A percentile compares a stretch with the other conserved stretches of the same genome.
Conservation (phyloP, 1,140 invertebrate genomes). For the Drosophila ohnishii region DNA sequence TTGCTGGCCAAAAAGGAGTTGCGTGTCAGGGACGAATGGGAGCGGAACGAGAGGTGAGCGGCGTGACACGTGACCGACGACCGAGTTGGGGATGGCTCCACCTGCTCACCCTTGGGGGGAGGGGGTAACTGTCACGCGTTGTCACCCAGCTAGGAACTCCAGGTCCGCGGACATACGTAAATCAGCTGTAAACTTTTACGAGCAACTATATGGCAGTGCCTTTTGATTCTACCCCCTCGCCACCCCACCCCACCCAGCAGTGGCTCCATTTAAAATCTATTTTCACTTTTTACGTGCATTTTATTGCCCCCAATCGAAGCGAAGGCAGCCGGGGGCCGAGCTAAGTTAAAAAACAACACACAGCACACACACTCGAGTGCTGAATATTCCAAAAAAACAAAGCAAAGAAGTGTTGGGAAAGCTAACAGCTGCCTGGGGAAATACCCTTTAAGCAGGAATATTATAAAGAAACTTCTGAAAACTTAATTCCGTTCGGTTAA, state of each 20-base stretch:
- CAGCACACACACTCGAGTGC: not conserved
- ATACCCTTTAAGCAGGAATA: slow-evolving; percentile 4
- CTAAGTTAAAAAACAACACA: not conserved
- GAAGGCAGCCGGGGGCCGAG: slow-evolving; percentile 1
- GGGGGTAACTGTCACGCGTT: slow-evolving; percentile 56
- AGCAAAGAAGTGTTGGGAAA: not conserved
- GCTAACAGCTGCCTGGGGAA: not conserved
- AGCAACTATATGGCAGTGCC: not conserved
- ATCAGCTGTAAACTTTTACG: slow-evolving; percentile 18
- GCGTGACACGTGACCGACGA: slow-evolving; percentile 65
- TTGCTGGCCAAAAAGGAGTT: slow-evolving; percentile 38
- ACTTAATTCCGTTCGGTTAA: not conserved
- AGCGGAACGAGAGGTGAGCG: slow-evolving; percentile 22
- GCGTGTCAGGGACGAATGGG: slow-evolving; percentile 50
- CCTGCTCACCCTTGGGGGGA: not conserved
- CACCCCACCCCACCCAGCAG: not conserved
- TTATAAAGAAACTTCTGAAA: not conserved
- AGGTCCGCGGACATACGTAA: slow-evolving; percentile 19
- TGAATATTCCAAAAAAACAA: slow-evolving; percentile 11
- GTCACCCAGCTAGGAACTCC: slow-evolving; percentile 31
- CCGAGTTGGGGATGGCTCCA: slow-evolving; percentile 18
- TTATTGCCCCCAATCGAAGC: slow-evolving; percentile 34
- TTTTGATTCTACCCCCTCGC: too few species aligned
- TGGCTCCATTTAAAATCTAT: slow-evolving; percentile 32
- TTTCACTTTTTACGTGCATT: slow-evolving; percentile 29